Percentiles rank a stretch among this genome's conserved stretches.
Conservation (phyloP, 2,797 vertebrate genomes). For the Otus scops region DNA sequence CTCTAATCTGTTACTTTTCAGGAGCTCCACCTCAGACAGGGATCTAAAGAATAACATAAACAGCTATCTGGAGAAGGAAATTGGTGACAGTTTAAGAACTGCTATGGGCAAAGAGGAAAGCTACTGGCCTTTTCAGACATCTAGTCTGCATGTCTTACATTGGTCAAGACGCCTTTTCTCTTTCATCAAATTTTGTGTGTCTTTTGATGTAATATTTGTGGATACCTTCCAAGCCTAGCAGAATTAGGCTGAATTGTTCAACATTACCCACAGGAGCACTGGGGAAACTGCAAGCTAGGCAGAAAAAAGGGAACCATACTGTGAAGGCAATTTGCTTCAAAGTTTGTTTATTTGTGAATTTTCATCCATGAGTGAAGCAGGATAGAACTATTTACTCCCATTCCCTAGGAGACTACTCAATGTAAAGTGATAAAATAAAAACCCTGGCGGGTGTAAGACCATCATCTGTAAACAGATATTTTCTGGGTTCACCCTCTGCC, state of each 20-base stretch:
- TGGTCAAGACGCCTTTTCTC: not conserved
- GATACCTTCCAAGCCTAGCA: not conserved
- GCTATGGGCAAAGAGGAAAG: not conserved
- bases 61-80: not conserved
- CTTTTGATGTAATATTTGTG: not conserved
- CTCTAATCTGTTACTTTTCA: not conserved
- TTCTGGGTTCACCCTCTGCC: not conserved
- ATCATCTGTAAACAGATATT: fast-evolving
- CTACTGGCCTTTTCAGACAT: not conserved
- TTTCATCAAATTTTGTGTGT: not conserved
- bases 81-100: not conserved
- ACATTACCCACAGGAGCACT: not conserved
- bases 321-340: not conserved
- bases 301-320: not conserved
- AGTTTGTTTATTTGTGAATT: not conserved
- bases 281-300: not conserved
- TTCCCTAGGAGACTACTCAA: not conserved
- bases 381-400: not conserved
- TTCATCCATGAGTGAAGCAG: not conserved
- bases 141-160: not conserved
- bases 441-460: not conserved
- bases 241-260: not conserved
- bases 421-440: not conserved
- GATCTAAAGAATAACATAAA: not conserved
- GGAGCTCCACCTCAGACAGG: not conserved